Evolutionary conservation across 1,140 invertebrate genomes (phyloP).

Genomic region (Lutraria rhynchaena): DNA sequence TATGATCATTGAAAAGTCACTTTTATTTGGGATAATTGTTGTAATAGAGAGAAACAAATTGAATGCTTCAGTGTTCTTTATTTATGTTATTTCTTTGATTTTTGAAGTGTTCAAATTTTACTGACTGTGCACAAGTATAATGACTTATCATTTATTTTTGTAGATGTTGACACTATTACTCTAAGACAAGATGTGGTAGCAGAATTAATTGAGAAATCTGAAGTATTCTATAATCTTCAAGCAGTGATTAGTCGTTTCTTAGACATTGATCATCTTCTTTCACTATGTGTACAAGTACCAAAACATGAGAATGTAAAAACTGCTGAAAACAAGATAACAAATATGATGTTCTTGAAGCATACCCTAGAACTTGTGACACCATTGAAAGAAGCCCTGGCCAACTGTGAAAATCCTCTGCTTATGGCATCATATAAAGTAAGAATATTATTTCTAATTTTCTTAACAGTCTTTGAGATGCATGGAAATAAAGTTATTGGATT

Average conservation of each 20-base stretch:
- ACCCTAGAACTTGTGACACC: conserved; percentile 88
- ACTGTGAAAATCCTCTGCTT: conserved; percentile 85
- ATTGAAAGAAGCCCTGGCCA: conserved; percentile 85
- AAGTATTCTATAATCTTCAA: conserved; percentile 85
- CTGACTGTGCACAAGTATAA: too few species aligned
- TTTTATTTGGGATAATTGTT: too few species aligned
- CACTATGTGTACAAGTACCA: conserved; percentile 84
- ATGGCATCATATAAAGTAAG: conserved; percentile 85
- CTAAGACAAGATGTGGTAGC: conserved; percentile 88
- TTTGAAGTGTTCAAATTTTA: too few species aligned
- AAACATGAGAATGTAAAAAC: conserved; percentile 85
- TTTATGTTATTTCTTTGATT: too few species aligned
- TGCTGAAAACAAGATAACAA: conserved; percentile 90
- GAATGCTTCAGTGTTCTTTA: too few species aligned
- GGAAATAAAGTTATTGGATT: too few species aligned
- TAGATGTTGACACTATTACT: conserved; percentile 86
- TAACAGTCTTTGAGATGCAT: too few species aligned
- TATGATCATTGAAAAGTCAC: too few species aligned
- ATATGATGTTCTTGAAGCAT: conserved; percentile 90
- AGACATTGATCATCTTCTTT: conserved; percentile 86
- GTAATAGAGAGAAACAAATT: too few species aligned
- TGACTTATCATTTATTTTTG: conserved; percentile 75
- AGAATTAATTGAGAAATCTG: conserved; percentile 87
- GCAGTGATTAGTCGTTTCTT: conserved; percentile 84
- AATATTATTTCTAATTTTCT: not conserved